Evolutionary conservation across 2,797 vertebrate genomes (phyloP).

Genomic region (Adrianichthys oophorus): DNA sequence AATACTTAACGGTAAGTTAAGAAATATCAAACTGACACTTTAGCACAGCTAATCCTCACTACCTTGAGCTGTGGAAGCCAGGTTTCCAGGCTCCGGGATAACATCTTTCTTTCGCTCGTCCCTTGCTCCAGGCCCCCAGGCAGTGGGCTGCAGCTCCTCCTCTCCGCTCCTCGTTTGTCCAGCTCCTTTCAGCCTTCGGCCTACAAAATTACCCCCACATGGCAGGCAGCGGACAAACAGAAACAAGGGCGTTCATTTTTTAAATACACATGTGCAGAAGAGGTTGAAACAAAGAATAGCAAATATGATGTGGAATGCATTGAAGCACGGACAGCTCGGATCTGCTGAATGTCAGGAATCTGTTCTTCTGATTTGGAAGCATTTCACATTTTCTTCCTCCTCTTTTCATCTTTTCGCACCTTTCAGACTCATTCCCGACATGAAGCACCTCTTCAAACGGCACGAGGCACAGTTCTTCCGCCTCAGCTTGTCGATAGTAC

Average conservation of each 20-base stretch:
- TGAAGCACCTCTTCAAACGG: conserved; percentile 90
- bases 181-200: conserved; percentile 68
- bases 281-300: not conserved
- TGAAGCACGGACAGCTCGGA: conserved; percentile 27
- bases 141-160: conserved; percentile 39
- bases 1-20: too few species aligned
- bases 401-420: conserved; percentile 68
- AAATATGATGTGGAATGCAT: conserved; percentile 2
- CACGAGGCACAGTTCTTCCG: conserved; percentile 97
- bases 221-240: not conserved
- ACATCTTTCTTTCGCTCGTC: conserved; percentile 39
- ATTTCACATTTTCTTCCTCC: not conserved
- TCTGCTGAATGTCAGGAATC: conserved; percentile 12
- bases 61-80: conserved; percentile 40
- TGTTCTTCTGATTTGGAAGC: conserved; percentile 6
- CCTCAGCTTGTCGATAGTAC: conserved; percentile 94
- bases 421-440: conserved; percentile 95
- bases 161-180: conserved; percentile 52
- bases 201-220: conserved; percentile 33
- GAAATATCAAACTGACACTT: not conserved
- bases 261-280: conserved; percentile 10
- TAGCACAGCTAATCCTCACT: conserved; percentile 13
- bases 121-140: conserved; percentile 39
- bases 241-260: too few species aligned
- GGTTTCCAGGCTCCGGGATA: conserved; percentile 25